phyloP scores from a whole-genome alignment of 2,888 invertebrate genomes.

The Tenthredo livida region DNA sequence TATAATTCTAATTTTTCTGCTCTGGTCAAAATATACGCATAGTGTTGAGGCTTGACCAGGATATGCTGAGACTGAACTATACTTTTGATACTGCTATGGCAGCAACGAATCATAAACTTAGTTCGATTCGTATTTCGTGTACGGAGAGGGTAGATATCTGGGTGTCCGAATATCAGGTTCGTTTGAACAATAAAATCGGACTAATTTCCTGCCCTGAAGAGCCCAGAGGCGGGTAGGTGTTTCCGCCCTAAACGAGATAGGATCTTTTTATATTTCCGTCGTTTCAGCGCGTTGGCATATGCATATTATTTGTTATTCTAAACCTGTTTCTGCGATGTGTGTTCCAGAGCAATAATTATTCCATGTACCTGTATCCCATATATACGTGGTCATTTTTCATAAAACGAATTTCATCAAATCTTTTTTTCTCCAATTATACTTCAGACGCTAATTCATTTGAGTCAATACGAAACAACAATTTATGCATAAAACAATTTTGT shows the following conservation, averaged over 20 bases:
- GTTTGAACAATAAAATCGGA: slow-evolving; percentile 29
- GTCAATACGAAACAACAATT: background rate
- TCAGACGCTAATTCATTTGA: background rate
- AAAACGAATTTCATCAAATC: background rate
- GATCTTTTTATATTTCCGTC: slow-evolving; percentile 33
- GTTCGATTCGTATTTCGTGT: background rate
- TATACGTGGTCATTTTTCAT: background rate
- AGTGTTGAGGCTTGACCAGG: slow-evolving; percentile 2
- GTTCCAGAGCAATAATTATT: slow-evolving; percentile 11
- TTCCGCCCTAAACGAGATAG: background rate
- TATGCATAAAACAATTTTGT: background rate
- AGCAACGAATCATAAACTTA: slow-evolving; percentile 36
- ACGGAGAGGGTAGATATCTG: background rate
- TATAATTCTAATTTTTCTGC: background rate
- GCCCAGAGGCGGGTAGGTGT: background rate
- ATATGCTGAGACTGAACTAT: background rate
- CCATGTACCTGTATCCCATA: background rate
- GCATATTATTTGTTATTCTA: slow-evolving; percentile 31
- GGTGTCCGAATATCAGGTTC: slow-evolving; percentile 17
- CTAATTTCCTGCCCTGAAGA: slow-evolving; percentile 35
- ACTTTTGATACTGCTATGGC: background rate
- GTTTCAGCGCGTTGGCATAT: background rate
- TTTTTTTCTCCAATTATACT: background rate
- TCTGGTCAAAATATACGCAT: background rate
- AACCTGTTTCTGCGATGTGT: slow-evolving; percentile 12